Conservation (phyloP, 2,113 vertebrate genomes). For the Nothocercus julius region DNA sequence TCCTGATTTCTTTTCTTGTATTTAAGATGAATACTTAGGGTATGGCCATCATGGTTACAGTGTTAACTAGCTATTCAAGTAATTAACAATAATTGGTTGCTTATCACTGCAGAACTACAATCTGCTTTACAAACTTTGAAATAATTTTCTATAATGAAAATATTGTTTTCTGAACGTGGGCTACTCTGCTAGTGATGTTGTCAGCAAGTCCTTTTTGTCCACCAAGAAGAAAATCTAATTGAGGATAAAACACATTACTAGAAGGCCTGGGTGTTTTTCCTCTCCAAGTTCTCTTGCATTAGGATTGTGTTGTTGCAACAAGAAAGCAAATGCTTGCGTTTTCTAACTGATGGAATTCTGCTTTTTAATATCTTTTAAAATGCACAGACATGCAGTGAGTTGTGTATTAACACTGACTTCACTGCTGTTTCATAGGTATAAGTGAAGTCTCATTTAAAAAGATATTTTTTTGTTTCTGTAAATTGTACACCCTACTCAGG, state of each 20-base stretch:
- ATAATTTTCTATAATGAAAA: conserved; percentile 3
- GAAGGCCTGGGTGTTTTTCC: background rate
- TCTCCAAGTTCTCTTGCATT: background rate
- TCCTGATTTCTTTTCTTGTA: background rate
- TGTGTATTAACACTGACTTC: background rate
- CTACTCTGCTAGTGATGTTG: background rate
- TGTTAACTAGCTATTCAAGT: conserved; percentile 6
- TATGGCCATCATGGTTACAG: background rate
- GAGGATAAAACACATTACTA: background rate
- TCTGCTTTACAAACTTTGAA: background rate
- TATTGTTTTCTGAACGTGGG: background rate
- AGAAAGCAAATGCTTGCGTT: background rate
- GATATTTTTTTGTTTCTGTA: background rate
- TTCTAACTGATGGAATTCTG: background rate
- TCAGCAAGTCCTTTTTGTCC: background rate
- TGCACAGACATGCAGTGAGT: background rate
- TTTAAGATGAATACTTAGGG: background rate
- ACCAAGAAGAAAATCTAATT: conserved; percentile 3
- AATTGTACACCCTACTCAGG: background rate
- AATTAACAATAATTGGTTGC: conserved; percentile 54
- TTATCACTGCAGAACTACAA: background rate
- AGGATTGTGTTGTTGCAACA: background rate
- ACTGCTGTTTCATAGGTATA: background rate
- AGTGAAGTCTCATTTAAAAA: background rate
- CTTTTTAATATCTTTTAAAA: background rate